Base-by-base conservation (phyloP, 2,797 vertebrate genomes). In the Lepilemur ruficaudatus region DNA sequence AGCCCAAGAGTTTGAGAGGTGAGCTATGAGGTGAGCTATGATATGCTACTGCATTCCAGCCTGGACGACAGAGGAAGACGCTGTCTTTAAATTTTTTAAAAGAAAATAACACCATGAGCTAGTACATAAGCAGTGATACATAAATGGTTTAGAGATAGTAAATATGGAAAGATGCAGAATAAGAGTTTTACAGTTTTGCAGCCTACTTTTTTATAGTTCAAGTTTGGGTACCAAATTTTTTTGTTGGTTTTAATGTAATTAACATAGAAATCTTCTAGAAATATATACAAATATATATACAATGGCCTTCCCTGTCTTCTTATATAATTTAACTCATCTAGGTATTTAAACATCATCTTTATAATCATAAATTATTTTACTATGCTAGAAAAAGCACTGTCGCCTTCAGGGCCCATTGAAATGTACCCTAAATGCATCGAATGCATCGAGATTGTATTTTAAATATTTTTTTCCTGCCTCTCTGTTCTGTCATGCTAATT, bases 241-340 rank as follows among this genome's bases (percentile, higher is more conserved):
- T 69, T 89, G 8, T 52, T n/a, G 5, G 72, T 95, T 73, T 73
- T 75, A 61, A 89, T 89, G 76, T 63, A 72, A 78, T 78, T 67
- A 76, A 79, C 69, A 87, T 90, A 41, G 57, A 92, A 79, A 73
- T 90, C 1, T 87, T 96, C 95, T 91, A n/a, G 80, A 84, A 91
- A 93, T 89, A 70, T 81, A 81, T 63, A 63, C 79, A 76, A 75
- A 89, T 81, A 79, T 75, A 30, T 48, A 48, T 55, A 48, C 52
- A 91, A 13, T 69, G 10, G 25, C 5, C 11, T 83, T 72, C 25
- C 22, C 35, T 94, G n/a, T 41, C 30, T 78, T 89, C 69, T 78
- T 92, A 55, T 43, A 32, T 88, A 83, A 70, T 70, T 63, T 25
- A 69, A 75, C 43, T 50, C 79, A 48, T 18, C 22, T 73, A 61